Evolutionary conservation across 92 coral and sea anemone genomes (phyloP), one percentile per base, ranked within the genome.

Genomic region (Pocillopora meandrina): DNA sequence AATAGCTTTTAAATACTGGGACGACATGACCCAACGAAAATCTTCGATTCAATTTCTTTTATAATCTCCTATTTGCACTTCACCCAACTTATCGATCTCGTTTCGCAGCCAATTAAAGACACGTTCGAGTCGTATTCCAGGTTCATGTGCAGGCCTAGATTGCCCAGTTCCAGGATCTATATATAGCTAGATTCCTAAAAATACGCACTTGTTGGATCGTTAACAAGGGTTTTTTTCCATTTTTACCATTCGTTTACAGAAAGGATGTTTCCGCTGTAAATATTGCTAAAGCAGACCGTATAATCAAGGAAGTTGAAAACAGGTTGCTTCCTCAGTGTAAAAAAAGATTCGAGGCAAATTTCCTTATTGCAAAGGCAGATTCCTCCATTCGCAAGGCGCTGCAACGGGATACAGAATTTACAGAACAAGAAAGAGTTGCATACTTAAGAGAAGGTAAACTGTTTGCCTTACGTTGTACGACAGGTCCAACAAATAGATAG

Each of bases 281-380:
- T 16, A 55, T 91, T 26, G 86, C 72, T 3, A 88, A 88, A 84
- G 94, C 94, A 31, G 56, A 62, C 8, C 62, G 70, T 17, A 77
- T 77, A 4, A 87, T 91, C 63, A 67, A 80, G 58, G 55, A 91
- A 56, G 86, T 88, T 23, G 90, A 89, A 74, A 47, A 75, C 13
- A 56, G 81, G 56, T 80, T 92, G 31, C 64, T 92, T 14, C 42
- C 82, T 16, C 61, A 60, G 21, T 92, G 91, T 60, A 75, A 93
- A n/a, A 81, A 76, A 71, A 66, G 95, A 66, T 75, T 71, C 55
- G 9, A 83, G 79, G 90, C 82, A 52, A 92, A 87, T 12, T 92
- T 83, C 65, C 86, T 83, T 10, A 87, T 92, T 10, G 89, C 77
- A 2, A 92, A 90, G 65, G 88, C 95, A 2, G 95, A 90, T 78